Conservation (phyloP, 2,113 vertebrate species). For the Mixornis gularis region DNA sequence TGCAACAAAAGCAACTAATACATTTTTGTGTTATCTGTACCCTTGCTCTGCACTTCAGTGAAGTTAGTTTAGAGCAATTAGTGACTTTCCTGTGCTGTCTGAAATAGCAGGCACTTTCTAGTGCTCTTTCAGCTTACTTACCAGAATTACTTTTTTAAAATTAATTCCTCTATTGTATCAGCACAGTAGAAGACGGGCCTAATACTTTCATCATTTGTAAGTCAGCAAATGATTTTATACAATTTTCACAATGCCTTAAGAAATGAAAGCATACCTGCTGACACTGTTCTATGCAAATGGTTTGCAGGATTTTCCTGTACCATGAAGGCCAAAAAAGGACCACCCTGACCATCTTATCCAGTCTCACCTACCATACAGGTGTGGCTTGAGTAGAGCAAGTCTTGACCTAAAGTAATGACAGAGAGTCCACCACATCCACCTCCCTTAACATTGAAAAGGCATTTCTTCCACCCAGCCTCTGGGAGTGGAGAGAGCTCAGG, state of each 20-base stretch:
- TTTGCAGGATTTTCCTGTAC: not conserved
- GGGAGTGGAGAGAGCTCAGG: not conserved
- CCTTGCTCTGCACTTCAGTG: constrained; percentile 39
- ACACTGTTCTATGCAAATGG: not conserved
- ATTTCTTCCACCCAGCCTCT: not conserved
- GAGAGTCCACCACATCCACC: not conserved
- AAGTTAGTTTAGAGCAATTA: constrained; percentile 8
- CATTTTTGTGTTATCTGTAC: constrained; percentile 38
- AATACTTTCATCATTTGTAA: not conserved
- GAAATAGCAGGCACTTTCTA: constrained; percentile 1
- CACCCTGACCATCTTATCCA: not conserved
- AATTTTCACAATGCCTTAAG: not conserved
- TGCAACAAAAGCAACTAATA: constrained; percentile 39
- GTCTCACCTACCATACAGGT: not conserved
- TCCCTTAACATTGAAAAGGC: not conserved
- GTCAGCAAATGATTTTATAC: not conserved
- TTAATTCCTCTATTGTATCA: constrained; percentile 35
- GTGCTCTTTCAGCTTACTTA: constrained; percentile 23
- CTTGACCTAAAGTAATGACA: not conserved
- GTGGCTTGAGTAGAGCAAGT: not conserved
- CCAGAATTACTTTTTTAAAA: constrained; percentile 27
- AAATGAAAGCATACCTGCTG: not conserved
- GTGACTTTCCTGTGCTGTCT: not conserved
- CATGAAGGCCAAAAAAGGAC: not conserved
- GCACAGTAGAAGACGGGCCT: not conserved